These are phyloP conservation scores for Dasysyrphus tricinctus DNA, from an alignment of 2,888 invertebrate genomes.

Conservation along the genomic window DNA sequence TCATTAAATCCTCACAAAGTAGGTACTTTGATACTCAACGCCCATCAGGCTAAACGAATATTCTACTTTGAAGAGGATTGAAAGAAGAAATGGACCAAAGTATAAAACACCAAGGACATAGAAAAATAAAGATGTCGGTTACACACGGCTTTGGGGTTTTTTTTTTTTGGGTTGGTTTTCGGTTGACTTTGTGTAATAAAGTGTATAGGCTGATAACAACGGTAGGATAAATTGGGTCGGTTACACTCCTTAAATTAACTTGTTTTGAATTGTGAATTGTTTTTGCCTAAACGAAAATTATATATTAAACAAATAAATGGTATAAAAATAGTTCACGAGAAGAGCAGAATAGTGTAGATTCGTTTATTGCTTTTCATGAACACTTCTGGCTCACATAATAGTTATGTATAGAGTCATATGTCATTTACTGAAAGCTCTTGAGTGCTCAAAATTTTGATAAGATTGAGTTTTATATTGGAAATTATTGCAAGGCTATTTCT, in stretches of 20 bases:
- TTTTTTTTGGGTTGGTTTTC: not conserved
- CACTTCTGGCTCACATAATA: no score
- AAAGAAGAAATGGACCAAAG: slow-evolving; percentile 13
- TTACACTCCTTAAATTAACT: not conserved
- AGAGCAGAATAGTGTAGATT: no score
- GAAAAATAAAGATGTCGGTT: not conserved
- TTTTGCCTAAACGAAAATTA: not conserved
- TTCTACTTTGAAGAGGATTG: not conserved
- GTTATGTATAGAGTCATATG: no score
- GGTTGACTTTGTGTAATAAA: slow-evolving; percentile 13
- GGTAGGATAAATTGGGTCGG: not conserved
- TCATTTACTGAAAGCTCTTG: no score
- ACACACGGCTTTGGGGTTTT: not conserved
- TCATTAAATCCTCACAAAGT: slow-evolving; percentile 19
- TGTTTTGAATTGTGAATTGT: not conserved
- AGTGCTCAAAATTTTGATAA: no score
- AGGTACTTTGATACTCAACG: not conserved
- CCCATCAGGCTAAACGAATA: not conserved
- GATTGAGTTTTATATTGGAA: no score
- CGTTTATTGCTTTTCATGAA: no score
- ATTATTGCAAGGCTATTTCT: no score
- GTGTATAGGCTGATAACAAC: not conserved
- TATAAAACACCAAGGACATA: slow-evolving; percentile 1
- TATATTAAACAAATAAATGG: no score
- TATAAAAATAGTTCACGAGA: no score